Evolutionary conservation across 2,888 invertebrate genomes (phyloP).

Genomic region (Papilio demoleus): DNA sequence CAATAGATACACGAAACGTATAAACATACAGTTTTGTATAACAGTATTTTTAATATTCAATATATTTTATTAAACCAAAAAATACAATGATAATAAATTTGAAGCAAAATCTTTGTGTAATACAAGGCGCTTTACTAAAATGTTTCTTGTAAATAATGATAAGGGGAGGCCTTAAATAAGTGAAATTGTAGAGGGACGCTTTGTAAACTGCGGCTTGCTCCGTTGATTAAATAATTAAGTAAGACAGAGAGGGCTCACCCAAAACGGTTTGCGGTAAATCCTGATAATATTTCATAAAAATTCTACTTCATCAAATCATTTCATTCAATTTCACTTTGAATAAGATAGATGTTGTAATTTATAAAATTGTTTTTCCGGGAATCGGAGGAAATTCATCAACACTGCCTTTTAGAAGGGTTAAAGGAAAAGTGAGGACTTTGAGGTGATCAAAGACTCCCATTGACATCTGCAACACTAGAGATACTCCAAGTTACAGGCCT

Average conservation of each 20-base stretch:
- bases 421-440: too few relatives aligned
- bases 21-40: too few relatives aligned
- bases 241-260: conserved; percentile 24
- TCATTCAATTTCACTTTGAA: background rate
- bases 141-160: conserved; percentile 35
- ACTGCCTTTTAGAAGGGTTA: too few relatives aligned
- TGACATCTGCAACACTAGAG: too few relatives aligned
- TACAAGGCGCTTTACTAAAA: conserved; percentile 23
- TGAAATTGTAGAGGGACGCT: conserved; percentile 33
- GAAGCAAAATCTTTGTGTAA: conserved; percentile 18
- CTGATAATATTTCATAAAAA: conserved; percentile 22
- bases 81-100: background rate
- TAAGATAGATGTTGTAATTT: background rate
- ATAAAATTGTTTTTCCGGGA: background rate
- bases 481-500: too few relatives aligned
- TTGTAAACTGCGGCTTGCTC: conserved; percentile 29
- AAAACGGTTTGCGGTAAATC: conserved; percentile 11
- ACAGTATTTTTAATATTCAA: background rate
- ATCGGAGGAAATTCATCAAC: too few relatives aligned
- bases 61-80: background rate
- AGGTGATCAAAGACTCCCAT: too few relatives aligned
- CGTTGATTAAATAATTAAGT: conserved; percentile 35
- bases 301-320: conserved; percentile 2
- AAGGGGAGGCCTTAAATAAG: conserved; percentile 28
- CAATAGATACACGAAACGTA: too few relatives aligned